phyloP scores from a whole-genome alignment of 1,140 invertebrate genomes.

The Reticulitermes speratus region DNA sequence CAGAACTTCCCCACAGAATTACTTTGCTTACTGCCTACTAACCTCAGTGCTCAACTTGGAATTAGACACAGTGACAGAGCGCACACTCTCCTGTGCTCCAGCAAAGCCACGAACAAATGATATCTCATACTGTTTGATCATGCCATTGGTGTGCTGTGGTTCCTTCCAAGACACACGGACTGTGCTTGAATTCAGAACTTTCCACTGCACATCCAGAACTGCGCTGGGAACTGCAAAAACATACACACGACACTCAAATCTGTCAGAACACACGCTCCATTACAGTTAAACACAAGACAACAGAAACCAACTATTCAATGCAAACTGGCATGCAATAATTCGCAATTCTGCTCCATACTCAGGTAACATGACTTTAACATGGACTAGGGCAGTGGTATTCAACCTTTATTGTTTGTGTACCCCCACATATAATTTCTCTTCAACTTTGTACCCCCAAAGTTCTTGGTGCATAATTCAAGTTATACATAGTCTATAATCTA shows the following conservation, averaged over 20 bases:
- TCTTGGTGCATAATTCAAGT: no score
- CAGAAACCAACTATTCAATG: no score
- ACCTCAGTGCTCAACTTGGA: conserved; percentile 20
- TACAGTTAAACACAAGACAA: not conserved
- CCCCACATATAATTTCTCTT: no score
- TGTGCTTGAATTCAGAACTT: conserved; percentile 49
- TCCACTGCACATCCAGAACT: conserved; percentile 53
- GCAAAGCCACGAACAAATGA: not conserved
- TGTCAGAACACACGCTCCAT: not conserved
- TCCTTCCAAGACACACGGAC: conserved; percentile 54
- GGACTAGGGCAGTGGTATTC: no score
- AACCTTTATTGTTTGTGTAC: no score
- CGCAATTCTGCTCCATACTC: no score
- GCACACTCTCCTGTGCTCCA: not conserved
- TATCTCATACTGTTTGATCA: conserved; percentile 50
- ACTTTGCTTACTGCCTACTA: not conserved
- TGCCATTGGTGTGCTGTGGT: conserved; percentile 50
- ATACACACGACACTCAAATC: conserved; percentile 10
- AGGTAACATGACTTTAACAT: no score
- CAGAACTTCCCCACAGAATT: no score
- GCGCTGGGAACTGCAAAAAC: conserved; percentile 51
- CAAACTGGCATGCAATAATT: no score
- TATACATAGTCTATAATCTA: no score
- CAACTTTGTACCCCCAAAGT: no score
- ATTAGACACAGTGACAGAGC: not conserved